These are phyloP conservation scores for Chloroclysta siterata DNA, from an alignment of 2,888 invertebrate genomes.

Conservation along the genomic window DNA sequence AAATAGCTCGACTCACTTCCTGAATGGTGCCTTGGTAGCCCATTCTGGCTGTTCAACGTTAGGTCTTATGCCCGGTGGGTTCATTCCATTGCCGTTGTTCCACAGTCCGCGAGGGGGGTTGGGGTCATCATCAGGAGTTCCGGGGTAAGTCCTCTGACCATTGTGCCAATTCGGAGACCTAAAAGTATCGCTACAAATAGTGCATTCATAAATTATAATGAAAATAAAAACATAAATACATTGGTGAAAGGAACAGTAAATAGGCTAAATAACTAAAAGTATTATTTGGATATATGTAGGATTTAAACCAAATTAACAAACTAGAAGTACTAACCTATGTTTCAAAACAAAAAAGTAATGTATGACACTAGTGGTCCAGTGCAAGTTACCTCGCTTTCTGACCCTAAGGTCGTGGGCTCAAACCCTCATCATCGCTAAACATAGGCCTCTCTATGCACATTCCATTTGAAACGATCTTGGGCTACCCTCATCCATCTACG, in stretches of 20 bases:
- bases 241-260: background rate
- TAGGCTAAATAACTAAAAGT: background rate
- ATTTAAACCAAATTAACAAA: too few species aligned
- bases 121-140: conserved; percentile 25
- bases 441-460: too few species aligned
- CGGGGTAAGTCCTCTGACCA: conserved; percentile 20
- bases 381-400: background rate
- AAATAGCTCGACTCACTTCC: conserved; percentile 18
- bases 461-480: too few species aligned
- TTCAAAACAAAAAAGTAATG: too few species aligned
- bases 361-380: too few species aligned
- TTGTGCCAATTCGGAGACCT: conserved; percentile 29
- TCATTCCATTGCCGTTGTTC: conserved; percentile 23
- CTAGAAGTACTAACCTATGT: too few species aligned
- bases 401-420: too few species aligned
- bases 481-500: too few species aligned
- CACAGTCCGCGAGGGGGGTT: conserved; percentile 17
- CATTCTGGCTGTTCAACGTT: conserved; percentile 22
- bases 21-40: conserved; percentile 27
- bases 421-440: too few species aligned
- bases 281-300: too few species aligned
- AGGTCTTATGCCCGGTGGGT: conserved; percentile 23
- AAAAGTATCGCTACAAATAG: conserved; percentile 24
- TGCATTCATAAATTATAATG: conserved; percentile 12
- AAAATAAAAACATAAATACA: background rate